A percentile compares a stretch with the other conserved stretches of the same genome.
Conservation (phyloP, 2,888 invertebrate genomes). For the Stenoptilia bipunctidactyla region DNA sequence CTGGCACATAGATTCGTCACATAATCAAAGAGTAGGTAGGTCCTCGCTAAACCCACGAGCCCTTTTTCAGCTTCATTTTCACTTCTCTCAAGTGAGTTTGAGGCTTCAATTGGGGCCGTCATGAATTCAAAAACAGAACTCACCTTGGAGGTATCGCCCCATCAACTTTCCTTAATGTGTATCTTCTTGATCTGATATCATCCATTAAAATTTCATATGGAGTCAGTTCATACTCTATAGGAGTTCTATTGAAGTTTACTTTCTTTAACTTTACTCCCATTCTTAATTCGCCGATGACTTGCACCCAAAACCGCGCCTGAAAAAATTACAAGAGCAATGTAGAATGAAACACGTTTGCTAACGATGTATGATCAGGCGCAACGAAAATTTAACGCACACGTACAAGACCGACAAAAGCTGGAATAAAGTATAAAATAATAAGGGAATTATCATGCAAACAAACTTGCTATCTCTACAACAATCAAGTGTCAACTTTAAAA, state of each 20-base stretch:
- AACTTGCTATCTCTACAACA: too few species aligned
- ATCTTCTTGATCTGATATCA: conserved; percentile 91
- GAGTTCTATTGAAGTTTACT: conserved; percentile 79
- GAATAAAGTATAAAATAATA: conserved; percentile 4
- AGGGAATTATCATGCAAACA: conserved; percentile 1
- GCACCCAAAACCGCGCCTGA: conserved; percentile 95
- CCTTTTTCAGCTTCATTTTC: too few species aligned
- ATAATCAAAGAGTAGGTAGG: too few species aligned
- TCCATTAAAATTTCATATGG: conserved; percentile 98
- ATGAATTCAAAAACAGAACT: too few species aligned
- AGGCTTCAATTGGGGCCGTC: too few species aligned
- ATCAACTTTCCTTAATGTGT: conserved; percentile 90
- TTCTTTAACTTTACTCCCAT: conserved; percentile 95
- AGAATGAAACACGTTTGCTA: conserved; percentile 28
- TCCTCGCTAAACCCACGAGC: too few species aligned
- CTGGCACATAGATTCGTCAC: too few species aligned
- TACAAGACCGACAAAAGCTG: not conserved
- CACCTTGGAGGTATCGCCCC: conserved; percentile 78
- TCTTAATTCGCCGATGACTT: conserved; percentile 92
- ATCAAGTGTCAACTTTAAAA: not conserved
- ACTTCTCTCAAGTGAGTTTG: too few species aligned
- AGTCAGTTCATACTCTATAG: conserved; percentile 92
- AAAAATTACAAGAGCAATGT: conserved; percentile 20
- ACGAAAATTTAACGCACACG: conserved; percentile 7
- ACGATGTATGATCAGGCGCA: conserved; percentile 23